A percentile compares a stretch with the other conserved stretches of the same genome.
Conservation (phyloP, 2,888 invertebrate species). For the Drosophila parthenogenetica region DNA sequence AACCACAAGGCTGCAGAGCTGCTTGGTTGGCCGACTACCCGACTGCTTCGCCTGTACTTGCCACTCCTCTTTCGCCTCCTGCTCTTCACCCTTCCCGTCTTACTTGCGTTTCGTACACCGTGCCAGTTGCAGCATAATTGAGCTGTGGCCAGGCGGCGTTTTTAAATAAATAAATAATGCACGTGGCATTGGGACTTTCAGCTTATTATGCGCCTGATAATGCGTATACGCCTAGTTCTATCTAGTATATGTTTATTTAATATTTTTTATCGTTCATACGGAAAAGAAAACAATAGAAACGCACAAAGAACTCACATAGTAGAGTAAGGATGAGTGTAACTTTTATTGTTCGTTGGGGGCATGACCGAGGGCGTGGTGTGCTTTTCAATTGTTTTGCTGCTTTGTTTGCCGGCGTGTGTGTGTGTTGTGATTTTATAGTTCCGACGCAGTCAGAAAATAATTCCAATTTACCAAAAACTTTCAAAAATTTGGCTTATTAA, state of each 20-base stretch:
- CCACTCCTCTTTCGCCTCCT: neutral
- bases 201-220: slow-evolving; percentile 71
- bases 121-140: slow-evolving; percentile 52
- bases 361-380: slow-evolving; percentile 27
- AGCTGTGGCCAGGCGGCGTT: slow-evolving; percentile 58
- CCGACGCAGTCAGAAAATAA: slow-evolving; percentile 11
- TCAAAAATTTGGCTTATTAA: slow-evolving; percentile 24
- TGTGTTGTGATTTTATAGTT: slow-evolving; percentile 31
- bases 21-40: slow-evolving; percentile 12
- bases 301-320: neutral
- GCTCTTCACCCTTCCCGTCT: neutral
- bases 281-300: slow-evolving; percentile 38
- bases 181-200: slow-evolving; percentile 45
- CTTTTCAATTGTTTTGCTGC: slow-evolving; percentile 36
- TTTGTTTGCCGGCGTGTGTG: neutral
- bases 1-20: neutral
- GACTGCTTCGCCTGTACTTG: neutral
- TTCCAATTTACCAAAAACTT: neutral
- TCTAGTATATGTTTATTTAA: slow-evolving; percentile 10
- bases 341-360: slow-evolving; percentile 27
- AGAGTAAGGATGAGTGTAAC: neutral
- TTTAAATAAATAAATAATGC: slow-evolving; percentile 80
- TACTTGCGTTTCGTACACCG: neutral
- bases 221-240: slow-evolving; percentile 58
- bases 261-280: slow-evolving; percentile 5